Evolutionary conservation across 1,140 invertebrate genomes (phyloP).

Genomic region (Microplitis mediator): DNA sequence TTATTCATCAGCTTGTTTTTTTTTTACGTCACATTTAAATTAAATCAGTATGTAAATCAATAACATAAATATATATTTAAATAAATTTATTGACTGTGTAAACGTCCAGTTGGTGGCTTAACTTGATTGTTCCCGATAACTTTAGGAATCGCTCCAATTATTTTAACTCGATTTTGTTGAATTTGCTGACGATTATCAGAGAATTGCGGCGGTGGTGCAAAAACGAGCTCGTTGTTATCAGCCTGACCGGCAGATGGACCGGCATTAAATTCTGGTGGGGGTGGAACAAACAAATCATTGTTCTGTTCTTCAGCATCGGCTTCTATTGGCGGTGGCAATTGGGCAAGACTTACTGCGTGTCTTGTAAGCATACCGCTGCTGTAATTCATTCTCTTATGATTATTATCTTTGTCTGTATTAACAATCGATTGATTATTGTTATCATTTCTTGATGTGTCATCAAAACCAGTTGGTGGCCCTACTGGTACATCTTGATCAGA

Average conservation of each 20-base stretch:
- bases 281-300: conserved; percentile 72
- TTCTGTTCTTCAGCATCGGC: conserved; percentile 72
- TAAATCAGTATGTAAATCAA: neutral
- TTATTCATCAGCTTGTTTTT: neutral
- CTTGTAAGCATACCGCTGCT: conserved; percentile 65
- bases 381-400: conserved; percentile 48
- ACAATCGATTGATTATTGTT: conserved; percentile 50
- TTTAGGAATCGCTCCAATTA: conserved; percentile 81
- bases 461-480: conserved; percentile 56
- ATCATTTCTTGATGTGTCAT: conserved; percentile 52
- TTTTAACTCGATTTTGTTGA: conserved; percentile 67
- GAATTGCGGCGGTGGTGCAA: conserved; percentile 76
- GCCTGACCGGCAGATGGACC: conserved; percentile 53
- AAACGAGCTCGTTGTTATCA: conserved; percentile 61
- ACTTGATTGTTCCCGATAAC: conserved; percentile 50
- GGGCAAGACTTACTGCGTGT: conserved; percentile 77
- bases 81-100: conserved; percentile 62
- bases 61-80: neutral
- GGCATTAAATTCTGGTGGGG: conserved; percentile 78
- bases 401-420: conserved; percentile 46
- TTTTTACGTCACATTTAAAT: neutral
- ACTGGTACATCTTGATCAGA: conserved; percentile 78
- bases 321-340: conserved; percentile 81
- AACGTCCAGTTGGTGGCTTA: conserved; percentile 61
- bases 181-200: conserved; percentile 63